Evolutionary conservation across 2,113 vertebrate species (phyloP).

Genomic region (Panurus biarmicus): DNA sequence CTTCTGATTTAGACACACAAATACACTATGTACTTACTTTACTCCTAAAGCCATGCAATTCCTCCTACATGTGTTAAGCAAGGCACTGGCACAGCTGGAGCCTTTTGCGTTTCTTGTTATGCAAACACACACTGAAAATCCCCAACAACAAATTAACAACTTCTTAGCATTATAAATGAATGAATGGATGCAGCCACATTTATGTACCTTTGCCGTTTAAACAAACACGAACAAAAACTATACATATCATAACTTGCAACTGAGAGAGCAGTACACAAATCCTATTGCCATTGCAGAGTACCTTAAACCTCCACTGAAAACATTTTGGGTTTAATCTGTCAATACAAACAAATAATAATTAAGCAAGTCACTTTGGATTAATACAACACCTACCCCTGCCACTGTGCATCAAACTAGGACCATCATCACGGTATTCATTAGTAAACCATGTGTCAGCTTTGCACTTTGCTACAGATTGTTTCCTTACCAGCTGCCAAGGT

Average conservation of each 20-base stretch:
- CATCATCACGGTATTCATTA: constrained; percentile 3
- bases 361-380: constrained; percentile 33
- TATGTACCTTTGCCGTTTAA: background rate
- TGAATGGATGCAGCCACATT: background rate
- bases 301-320: background rate
- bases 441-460: background rate
- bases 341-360: constrained; percentile 44
- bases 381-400: constrained; percentile 5
- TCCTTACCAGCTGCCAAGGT: constrained; percentile 84
- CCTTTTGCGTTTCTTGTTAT: background rate
- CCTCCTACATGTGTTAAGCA: background rate
- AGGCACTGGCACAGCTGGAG: background rate
- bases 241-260: background rate
- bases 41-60: background rate
- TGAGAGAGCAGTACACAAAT: background rate
- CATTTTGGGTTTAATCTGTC: constrained; percentile 19
- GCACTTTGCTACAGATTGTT: background rate
- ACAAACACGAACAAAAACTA: background rate
- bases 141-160: background rate
- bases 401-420: constrained; percentile 23
- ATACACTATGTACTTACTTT: background rate
- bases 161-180: background rate
- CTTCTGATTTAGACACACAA: background rate
- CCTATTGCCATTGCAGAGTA: background rate
- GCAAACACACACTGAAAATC: background rate